Percentiles rank a stretch among this genome's conserved stretches.
Conservation (phyloP, 2,888 invertebrate species). For the Adelognathus sp. region DNA sequence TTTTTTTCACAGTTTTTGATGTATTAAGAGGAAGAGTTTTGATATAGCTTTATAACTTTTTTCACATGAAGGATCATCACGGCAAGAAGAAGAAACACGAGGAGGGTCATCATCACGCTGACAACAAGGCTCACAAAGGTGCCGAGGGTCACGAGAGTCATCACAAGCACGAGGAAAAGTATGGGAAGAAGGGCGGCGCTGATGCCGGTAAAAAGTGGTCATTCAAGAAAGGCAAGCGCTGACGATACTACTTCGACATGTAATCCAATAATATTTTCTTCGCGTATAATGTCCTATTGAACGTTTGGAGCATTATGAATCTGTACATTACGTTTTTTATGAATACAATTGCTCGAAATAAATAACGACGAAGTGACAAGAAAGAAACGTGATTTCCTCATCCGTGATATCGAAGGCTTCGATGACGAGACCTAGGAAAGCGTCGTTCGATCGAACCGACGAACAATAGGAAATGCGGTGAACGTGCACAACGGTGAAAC, state of each 20-base stretch:
- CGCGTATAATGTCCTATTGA: not conserved
- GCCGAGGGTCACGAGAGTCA: conserved; percentile 83
- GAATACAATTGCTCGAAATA: not conserved
- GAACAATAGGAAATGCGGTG: conserved; percentile 50
- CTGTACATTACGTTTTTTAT: not conserved
- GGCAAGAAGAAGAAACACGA: conserved; percentile 83
- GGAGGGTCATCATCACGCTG: conserved; percentile 83
- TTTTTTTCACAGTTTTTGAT: no score
- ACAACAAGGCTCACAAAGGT: conserved; percentile 83
- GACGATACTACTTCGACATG: conserved; percentile 5
- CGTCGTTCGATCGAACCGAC: conserved; percentile 19
- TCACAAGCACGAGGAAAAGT: conserved; percentile 81
- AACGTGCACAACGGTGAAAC: conserved; percentile 31
- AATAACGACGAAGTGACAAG: not conserved
- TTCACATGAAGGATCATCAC: conserved; percentile 78
- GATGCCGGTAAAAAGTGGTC: conserved; percentile 84
- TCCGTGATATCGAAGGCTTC: conserved; percentile 17
- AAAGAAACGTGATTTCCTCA: conserved; percentile 22
- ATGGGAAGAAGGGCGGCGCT: conserved; percentile 81
- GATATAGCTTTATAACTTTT: not conserved
- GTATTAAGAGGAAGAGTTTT: no score
- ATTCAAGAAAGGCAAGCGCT: conserved; percentile 78
- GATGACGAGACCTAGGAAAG: conserved; percentile 21
- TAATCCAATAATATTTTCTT: not conserved
- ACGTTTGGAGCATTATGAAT: not conserved